A percentile compares a stretch with the other conserved stretches of the same genome.
These are phyloP conservation scores for Scomber colias DNA, from an alignment of 2,113 vertebrate species.

Conservation along the genomic window DNA sequence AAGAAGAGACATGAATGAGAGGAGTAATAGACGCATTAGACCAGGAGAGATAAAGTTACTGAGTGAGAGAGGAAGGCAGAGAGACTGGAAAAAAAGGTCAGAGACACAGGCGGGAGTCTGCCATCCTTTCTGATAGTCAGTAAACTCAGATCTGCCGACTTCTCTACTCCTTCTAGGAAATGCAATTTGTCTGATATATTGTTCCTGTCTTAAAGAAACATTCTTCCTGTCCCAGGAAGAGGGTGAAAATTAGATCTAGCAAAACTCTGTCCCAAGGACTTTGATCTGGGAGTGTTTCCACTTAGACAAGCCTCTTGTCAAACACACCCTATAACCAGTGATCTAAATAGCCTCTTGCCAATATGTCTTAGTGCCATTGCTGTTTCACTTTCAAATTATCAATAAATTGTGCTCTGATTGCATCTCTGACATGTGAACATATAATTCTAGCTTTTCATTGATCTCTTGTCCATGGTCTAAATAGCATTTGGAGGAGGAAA, in stretches of 20 bases:
- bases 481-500: conserved; percentile 8
- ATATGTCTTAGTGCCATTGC: conserved; percentile 11
- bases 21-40: not conserved
- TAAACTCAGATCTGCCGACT: conserved; percentile 60
- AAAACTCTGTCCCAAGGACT: conserved; percentile 22
- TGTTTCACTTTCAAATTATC: conserved; percentile 34
- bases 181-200: conserved; percentile 65
- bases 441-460: conserved; percentile 46
- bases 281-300: not conserved
- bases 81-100: not conserved
- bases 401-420: conserved; percentile 44
- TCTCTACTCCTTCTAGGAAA: conserved; percentile 57
- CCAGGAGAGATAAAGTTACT: not conserved
- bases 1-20: conserved; percentile 6
- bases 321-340: not conserved
- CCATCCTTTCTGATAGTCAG: conserved; percentile 16
- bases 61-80: conserved; percentile 9
- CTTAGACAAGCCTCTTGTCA: conserved; percentile 7
- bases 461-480: conserved; percentile 25
- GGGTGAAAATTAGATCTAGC: conserved; percentile 40
- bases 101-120: conserved; percentile 6
- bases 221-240: conserved; percentile 13
- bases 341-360: conserved; percentile 25
- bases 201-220: conserved; percentile 42
- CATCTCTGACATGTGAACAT: conserved; percentile 31